A percentile compares a stretch with the other conserved stretches of the same genome.
Evolutionary conservation across 92 coral and sea anemone species (phyloP).

Genomic region (Blastomussa wellsi): DNA sequence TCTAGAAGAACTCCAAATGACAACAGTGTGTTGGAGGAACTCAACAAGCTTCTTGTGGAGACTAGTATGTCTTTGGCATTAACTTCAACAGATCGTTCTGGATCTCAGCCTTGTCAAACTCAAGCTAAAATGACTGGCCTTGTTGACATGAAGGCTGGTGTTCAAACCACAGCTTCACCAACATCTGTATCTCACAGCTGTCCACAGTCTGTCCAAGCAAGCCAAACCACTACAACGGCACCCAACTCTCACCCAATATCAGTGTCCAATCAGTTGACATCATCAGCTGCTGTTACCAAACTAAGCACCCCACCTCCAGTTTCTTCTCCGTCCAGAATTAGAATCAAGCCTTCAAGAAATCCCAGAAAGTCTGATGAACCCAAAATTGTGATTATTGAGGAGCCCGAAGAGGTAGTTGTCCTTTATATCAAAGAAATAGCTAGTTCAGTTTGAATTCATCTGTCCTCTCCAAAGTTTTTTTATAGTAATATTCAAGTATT

Average conservation of each 20-base stretch:
- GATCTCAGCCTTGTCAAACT: not conserved
- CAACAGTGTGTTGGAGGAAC: constrained; percentile 38
- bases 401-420: constrained; percentile 92
- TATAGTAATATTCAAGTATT: not conserved
- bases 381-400: constrained; percentile 84
- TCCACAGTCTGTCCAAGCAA: constrained; percentile 7
- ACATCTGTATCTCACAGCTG: constrained; percentile 19
- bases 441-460: too few species aligned
- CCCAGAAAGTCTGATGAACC: constrained; percentile 53
- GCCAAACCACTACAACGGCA: constrained; percentile 11
- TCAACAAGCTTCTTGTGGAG: constrained; percentile 27
- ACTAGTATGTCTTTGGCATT: constrained; percentile 18
- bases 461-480: too few species aligned
- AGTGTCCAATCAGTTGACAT: not conserved
- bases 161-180: constrained; percentile 34
- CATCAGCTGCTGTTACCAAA: not conserved
- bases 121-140: not conserved
- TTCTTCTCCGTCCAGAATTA: constrained; percentile 18
- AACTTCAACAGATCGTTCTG: not conserved
- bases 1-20: constrained; percentile 4
- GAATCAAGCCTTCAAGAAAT: constrained; percentile 10
- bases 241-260: not conserved
- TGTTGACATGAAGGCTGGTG: constrained; percentile 5
- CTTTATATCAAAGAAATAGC: not conserved
- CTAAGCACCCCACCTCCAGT: constrained; percentile 7